Evolutionary conservation across 53 echinoderm and acorn worm genomes (phyloP).

Genomic region (Glandiceps talaboti): DNA sequence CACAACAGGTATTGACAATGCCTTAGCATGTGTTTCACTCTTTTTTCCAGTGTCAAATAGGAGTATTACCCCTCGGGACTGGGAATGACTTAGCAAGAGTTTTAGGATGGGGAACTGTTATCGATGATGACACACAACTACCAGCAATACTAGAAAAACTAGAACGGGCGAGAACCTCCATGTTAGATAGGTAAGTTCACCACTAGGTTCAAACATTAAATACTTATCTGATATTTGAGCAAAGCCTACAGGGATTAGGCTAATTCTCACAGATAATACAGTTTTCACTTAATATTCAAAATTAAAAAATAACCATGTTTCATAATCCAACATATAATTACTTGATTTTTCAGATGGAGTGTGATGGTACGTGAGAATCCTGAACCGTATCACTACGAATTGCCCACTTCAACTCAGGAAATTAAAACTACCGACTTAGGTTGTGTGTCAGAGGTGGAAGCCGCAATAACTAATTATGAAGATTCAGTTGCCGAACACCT

Average conservation of each 20-base stretch:
- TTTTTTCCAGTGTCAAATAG: slow-evolving; percentile 73
- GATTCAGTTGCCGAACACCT: slow-evolving; percentile 94
- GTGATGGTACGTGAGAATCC: neutral
- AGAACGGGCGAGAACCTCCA: slow-evolving; percentile 86
- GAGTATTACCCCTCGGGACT: slow-evolving; percentile 86
- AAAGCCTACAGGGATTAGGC: too few species aligned
- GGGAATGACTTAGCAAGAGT: slow-evolving; percentile 85
- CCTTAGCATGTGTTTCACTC: too few species aligned
- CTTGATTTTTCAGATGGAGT: neutral
- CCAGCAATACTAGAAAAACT: slow-evolving; percentile 85
- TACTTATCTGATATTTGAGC: too few species aligned
- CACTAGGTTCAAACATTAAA: too few species aligned
- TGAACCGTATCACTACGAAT: neutral
- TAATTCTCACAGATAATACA: too few species aligned
- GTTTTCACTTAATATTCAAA: too few species aligned
- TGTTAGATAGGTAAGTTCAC: slow-evolving; percentile 87
- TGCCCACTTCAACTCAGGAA: neutral
- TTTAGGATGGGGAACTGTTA: slow-evolving; percentile 84
- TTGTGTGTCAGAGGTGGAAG: neutral
- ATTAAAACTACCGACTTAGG: neutral
- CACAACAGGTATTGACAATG: too few species aligned
- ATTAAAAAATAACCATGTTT: too few species aligned
- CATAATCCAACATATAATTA: too few species aligned
- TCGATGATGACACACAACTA: slow-evolving; percentile 78
- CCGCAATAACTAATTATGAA: slow-evolving; percentile 58